These are phyloP conservation scores for Anser cygnoides DNA, from an alignment of 2,113 vertebrate genomes.

Conservation along the genomic window DNA sequence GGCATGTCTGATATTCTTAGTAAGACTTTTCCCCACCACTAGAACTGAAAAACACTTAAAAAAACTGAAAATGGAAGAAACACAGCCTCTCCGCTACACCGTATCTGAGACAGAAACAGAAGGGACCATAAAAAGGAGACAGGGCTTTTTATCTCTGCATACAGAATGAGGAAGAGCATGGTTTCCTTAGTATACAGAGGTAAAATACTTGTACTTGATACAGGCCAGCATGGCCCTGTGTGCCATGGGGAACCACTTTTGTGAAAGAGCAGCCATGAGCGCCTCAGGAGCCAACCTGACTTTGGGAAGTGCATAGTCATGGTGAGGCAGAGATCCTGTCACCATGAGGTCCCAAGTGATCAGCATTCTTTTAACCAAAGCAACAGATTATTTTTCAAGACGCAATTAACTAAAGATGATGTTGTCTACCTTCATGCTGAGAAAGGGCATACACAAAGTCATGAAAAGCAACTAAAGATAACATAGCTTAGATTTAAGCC, in stretches of 20 bases:
- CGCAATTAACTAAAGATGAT: neutral
- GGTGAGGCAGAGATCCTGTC: neutral
- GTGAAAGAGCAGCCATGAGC: neutral
- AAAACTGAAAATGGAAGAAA: neutral
- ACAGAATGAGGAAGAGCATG: neutral
- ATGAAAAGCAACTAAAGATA: neutral
- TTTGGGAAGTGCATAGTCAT: neutral
- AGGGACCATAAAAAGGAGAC: neutral
- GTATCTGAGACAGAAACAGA: neutral
- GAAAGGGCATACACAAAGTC: neutral
- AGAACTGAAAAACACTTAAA: neutral
- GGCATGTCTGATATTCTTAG: neutral
- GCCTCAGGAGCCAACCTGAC: neutral
- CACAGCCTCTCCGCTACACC: neutral
- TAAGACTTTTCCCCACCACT: neutral
- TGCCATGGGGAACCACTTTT: neutral
- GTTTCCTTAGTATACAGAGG: neutral
- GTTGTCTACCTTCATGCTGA: neutral
- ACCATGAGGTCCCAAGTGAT: neutral
- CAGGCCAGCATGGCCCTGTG: neutral
- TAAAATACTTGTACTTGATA: neutral
- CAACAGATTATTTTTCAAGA: neutral
- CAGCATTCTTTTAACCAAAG: neutral
- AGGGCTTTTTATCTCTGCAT: neutral
- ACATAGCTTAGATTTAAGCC: neutral